These are phyloP conservation scores for Podarcis lilfordi DNA, from an alignment of 2,797 vertebrate species.

Conservation along the genomic window DNA sequence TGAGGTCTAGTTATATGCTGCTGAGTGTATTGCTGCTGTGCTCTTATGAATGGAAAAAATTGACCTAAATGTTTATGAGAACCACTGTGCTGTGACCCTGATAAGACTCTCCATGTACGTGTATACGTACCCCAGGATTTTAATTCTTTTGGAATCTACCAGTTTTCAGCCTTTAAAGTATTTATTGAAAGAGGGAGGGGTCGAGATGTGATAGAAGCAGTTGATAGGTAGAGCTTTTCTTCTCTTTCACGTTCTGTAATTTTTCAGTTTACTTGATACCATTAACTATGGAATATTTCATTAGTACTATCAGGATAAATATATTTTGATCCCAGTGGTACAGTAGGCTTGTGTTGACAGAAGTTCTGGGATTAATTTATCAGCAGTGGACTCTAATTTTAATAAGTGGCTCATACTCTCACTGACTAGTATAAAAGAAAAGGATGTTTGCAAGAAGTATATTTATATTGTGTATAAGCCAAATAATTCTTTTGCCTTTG, in stretches of 20 bases:
- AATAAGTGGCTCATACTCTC: conserved; percentile 47
- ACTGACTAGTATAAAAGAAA: not conserved
- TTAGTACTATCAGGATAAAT: conserved; percentile 35
- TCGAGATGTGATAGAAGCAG: not conserved
- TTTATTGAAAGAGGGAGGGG: not conserved
- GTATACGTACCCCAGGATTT: not conserved
- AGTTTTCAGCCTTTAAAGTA: not conserved
- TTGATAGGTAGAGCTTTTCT: not conserved
- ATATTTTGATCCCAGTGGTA: conserved; percentile 55
- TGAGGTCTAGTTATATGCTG: no score
- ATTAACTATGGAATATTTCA: not conserved
- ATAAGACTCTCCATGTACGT: no score
- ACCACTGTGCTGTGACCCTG: no score
- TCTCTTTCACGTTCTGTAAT: not conserved
- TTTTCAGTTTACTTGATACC: not conserved
- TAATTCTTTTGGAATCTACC: not conserved
- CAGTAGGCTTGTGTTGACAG: conserved; percentile 52
- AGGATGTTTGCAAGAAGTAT: not conserved
- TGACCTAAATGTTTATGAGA: no score
- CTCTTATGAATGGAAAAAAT: no score
- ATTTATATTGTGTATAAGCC: not conserved
- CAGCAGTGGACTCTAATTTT: conserved; percentile 74
- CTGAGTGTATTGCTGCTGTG: no score
- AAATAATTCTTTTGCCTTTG: not conserved
- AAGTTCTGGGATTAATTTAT: conserved; percentile 77